Conservation (phyloP, 2,888 invertebrate species). For the Tiliacea aurago region DNA sequence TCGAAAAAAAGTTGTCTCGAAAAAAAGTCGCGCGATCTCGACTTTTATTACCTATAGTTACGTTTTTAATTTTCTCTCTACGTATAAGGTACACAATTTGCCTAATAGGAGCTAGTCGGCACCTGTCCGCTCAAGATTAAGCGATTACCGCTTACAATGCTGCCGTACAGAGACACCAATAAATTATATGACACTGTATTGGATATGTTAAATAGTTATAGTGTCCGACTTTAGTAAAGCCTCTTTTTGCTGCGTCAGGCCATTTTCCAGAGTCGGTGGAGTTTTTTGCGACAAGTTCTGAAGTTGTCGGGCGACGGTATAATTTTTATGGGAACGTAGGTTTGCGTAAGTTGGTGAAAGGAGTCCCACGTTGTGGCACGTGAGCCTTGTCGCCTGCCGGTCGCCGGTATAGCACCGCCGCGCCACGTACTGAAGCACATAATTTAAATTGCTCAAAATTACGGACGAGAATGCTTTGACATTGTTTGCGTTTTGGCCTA, state of each 20-base stretch:
- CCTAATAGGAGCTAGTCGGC: slow-evolving; percentile 72
- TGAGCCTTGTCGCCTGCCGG: slow-evolving; percentile 4
- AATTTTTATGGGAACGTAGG: slow-evolving; percentile 82
- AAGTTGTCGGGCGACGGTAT: slow-evolving; percentile 74
- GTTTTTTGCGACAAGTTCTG: slow-evolving; percentile 73
- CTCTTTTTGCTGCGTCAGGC: slow-evolving; percentile 71
- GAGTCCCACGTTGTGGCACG: slow-evolving; percentile 68
- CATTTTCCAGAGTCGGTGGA: slow-evolving; percentile 62
- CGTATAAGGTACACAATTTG: slow-evolving; percentile 70
- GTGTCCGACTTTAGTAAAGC: slow-evolving; percentile 75
- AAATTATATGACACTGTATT: slow-evolving; percentile 76
- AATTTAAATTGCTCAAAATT: slow-evolving; percentile 59
- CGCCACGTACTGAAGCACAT: slow-evolving; percentile 44
- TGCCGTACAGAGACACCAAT: slow-evolving; percentile 65
- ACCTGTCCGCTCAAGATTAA: slow-evolving; percentile 77
- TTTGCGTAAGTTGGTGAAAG: slow-evolving; percentile 80
- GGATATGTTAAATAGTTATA: slow-evolving; percentile 69
- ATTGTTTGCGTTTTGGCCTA: slow-evolving; percentile 1
- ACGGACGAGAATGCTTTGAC: slow-evolving; percentile 57
- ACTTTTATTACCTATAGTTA: slow-evolving; percentile 46
- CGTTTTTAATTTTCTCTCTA: slow-evolving; percentile 59
- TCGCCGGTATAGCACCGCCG: slow-evolving; percentile 50
- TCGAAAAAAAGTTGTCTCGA: slow-evolving; percentile 51
- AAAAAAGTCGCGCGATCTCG: slow-evolving; percentile 47
- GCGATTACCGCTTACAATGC: slow-evolving; percentile 74